phyloP scores from a whole-genome alignment of 2,888 invertebrate genomes.

The Drosophila robusta region DNA sequence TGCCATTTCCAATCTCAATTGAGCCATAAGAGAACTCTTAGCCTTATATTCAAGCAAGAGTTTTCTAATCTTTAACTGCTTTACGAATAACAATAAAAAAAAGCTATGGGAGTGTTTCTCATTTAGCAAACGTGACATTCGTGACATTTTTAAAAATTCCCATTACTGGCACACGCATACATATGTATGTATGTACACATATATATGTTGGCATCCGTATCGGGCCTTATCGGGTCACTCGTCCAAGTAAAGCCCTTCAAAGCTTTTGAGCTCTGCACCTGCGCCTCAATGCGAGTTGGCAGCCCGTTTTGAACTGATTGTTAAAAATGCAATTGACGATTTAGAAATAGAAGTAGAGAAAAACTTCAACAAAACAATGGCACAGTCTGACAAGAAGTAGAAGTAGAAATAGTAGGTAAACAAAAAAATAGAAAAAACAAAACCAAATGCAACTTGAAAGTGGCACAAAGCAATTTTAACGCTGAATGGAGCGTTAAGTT shows the following conservation, averaged over 20 bases:
- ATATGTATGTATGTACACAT: neutral
- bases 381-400: constrained; percentile 10
- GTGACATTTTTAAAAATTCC: constrained; percentile 30
- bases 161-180: neutral
- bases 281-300: constrained; percentile 20
- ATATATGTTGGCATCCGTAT: constrained; percentile 2
- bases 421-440: constrained; percentile 23
- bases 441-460: constrained; percentile 68
- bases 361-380: constrained; percentile 32
- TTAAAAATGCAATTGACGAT: constrained; percentile 57
- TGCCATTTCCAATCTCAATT: neutral
- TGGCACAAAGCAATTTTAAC: constrained; percentile 79
- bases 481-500: constrained; percentile 81
- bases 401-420: constrained; percentile 25
- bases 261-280: constrained; percentile 29
- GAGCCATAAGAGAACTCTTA: neutral
- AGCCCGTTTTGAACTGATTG: constrained; percentile 39
- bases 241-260: neutral
- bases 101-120: neutral
- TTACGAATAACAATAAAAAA: neutral
- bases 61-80: neutral
- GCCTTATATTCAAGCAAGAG: neutral
- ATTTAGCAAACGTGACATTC: constrained; percentile 49
- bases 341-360: constrained; percentile 37
- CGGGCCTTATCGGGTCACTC: constrained; percentile 9